Evolutionary conservation across 1,140 invertebrate genomes (phyloP).

Genomic region (Pissodes strobi): DNA sequence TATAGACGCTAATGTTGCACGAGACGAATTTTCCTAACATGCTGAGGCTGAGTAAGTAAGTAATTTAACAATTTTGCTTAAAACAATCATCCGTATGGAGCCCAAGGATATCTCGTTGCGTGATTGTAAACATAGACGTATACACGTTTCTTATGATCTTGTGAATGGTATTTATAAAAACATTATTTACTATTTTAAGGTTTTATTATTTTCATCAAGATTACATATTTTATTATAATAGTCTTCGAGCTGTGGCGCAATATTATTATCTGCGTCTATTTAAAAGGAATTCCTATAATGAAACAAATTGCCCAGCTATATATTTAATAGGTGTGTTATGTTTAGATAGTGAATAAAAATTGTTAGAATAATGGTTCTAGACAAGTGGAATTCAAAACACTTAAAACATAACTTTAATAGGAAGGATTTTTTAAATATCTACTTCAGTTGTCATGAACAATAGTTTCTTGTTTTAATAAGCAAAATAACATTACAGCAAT

Average conservation of each 20-base stretch:
- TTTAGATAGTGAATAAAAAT: conserved; percentile 26
- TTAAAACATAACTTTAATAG: not conserved
- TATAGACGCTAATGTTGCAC: too few species aligned
- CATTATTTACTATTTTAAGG: conserved; percentile 21
- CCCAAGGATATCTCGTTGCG: conserved; percentile 9
- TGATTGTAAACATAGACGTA: not conserved
- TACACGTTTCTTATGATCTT: conserved; percentile 1
- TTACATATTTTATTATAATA: conserved; percentile 31
- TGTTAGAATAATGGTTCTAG: conserved; percentile 3
- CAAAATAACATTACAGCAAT: too few species aligned
- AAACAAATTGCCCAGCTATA: conserved; percentile 19
- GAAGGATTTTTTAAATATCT: too few species aligned
- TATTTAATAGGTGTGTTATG: conserved; percentile 23
- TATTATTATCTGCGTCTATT: conserved; percentile 18
- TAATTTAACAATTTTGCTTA: too few species aligned
- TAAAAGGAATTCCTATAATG: conserved; percentile 30
- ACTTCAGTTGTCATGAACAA: too few species aligned
- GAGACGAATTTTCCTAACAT: too few species aligned
- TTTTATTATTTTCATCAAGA: conserved; percentile 25
- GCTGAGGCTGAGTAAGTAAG: too few species aligned
- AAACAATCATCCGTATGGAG: not conserved
- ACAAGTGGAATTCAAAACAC: conserved; percentile 22
- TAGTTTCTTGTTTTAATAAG: too few species aligned
- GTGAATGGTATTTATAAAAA: conserved; percentile 27
- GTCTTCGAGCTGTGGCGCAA: conserved; percentile 14